phyloP scores from a whole-genome alignment of 2,888 invertebrate species.

The Tipula helvola region DNA sequence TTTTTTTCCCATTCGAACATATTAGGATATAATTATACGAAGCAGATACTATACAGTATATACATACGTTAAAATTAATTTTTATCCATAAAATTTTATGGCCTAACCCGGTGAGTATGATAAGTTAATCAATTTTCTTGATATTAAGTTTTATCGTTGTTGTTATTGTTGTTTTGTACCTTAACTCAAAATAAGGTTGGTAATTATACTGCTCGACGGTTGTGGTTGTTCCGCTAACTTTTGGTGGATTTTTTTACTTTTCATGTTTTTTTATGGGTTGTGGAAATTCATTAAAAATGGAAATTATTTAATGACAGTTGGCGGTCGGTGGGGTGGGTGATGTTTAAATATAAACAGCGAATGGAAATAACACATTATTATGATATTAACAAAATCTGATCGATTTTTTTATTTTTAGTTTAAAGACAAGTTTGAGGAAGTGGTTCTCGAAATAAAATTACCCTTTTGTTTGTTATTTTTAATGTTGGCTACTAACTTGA shows the following conservation, averaged over 20 bases:
- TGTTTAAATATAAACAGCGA: background rate
- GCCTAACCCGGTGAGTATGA: background rate
- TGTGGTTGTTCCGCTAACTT: background rate
- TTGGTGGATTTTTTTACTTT: background rate
- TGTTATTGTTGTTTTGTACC: background rate
- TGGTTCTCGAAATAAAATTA: background rate
- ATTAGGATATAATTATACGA: background rate
- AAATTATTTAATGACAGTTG: background rate
- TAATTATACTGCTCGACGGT: background rate
- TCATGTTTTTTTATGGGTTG: background rate
- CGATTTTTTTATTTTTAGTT: background rate
- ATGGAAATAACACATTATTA: background rate
- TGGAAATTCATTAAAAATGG: background rate
- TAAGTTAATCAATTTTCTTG: constrained; percentile 4
- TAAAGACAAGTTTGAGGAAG: background rate
- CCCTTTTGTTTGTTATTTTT: too few relatives aligned
- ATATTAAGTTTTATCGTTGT: background rate
- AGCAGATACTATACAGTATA: background rate
- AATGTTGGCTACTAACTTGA: too few relatives aligned
- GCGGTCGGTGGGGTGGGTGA: background rate
- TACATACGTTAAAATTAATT: background rate
- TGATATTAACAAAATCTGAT: background rate
- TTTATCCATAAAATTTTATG: background rate
- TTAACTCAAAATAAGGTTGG: background rate
- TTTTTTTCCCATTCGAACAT: background rate